phyloP scores from a whole-genome alignment of 2,888 invertebrate genomes.

The Automeris io region DNA sequence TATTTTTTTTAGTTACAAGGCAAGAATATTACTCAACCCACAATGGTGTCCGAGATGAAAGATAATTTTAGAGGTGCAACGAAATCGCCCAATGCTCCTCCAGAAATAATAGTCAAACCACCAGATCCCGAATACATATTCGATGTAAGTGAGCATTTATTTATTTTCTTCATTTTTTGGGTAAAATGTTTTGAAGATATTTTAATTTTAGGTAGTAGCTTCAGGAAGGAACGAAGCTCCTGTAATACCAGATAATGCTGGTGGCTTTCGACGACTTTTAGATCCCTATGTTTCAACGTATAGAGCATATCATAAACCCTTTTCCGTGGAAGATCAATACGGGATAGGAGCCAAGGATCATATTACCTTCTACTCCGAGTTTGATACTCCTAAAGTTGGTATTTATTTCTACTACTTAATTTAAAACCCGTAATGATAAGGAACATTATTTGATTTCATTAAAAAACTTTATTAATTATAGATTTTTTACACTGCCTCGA shows the following conservation, averaged over 20 bases:
- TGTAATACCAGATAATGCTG: slow-evolving; percentile 40
- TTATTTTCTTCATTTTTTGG: background rate
- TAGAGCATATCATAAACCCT: slow-evolving; percentile 45
- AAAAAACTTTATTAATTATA: no score
- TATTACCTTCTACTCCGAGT: slow-evolving; percentile 60
- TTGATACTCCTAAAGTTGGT: slow-evolving; percentile 48
- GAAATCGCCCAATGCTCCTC: slow-evolving; percentile 41
- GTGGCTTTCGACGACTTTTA: slow-evolving; percentile 43
- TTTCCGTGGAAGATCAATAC: slow-evolving; percentile 52
- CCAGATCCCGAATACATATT: slow-evolving; percentile 64
- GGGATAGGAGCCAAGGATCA: slow-evolving; percentile 64
- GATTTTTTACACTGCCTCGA: no score
- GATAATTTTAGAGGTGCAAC: slow-evolving; percentile 47
- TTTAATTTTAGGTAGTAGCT: slow-evolving; percentile 45
- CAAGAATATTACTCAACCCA: slow-evolving; percentile 42
- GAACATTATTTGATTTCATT: no score
- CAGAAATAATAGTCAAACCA: slow-evolving; percentile 39
- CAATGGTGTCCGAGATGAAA: slow-evolving; percentile 59
- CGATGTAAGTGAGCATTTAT: slow-evolving; percentile 40
- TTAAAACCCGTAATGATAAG: no score
- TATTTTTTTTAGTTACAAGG: slow-evolving; percentile 45
- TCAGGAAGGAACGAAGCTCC: slow-evolving; percentile 59
- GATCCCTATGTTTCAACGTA: slow-evolving; percentile 64
- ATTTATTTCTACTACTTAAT: background rate
- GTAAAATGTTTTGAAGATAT: background rate